Base-by-base conservation (phyloP, 2,113 vertebrate species). In the Tachycineta bicolor region DNA sequence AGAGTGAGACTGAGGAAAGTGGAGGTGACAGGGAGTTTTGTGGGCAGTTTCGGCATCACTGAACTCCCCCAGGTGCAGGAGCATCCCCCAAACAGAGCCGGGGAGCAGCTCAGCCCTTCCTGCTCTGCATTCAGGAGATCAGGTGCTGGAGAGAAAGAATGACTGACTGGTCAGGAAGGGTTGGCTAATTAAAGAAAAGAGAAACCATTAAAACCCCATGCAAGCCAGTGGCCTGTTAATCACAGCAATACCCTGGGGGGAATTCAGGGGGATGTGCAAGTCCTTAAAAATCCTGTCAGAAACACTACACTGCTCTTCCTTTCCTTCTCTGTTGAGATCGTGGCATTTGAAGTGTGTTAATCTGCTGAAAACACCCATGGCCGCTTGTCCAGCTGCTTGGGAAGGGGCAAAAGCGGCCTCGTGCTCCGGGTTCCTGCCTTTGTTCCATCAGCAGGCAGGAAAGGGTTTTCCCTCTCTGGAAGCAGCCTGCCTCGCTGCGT, bases 321-420 rank as follows among this genome's bases (percentile, higher is more conserved):
- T 55, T 31, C 58, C 11, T 6, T 33, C 59, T 74, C 31, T 29
- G 13, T 7, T 6, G 74, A 31, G 81, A 56, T 12, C 0, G 0
- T 4, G 58, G 58, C 44, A 2, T 47, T 90, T 34, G 3, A 70
- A 55, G 12, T 1, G 29, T 21, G 1, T 52, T 25, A 5, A 62
- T 16, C 37, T 60, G 53, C 74, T 39, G 37, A 11, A 53, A 79
- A 29, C 2, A 29, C 18, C 1, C 0, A 3, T 6, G 77, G 28
- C 43, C 28, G 0, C 39, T 65, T 2, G 3, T 26, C 21, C 71
- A 31, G 1, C n/a, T 2, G 14, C 0, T 0, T 5, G 6, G 75
- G 70, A n/a, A 41, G 53, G 58, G 5, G 6, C 29, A 2, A 5
- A 4, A 2, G 0, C 24, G 60, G 33, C 19, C 10, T 14, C 3